A percentile compares a stretch with the other conserved stretches of the same genome.
phyloP scores from a whole-genome alignment of 1,140 invertebrate genomes.

The Ganaspis sp. region DNA sequence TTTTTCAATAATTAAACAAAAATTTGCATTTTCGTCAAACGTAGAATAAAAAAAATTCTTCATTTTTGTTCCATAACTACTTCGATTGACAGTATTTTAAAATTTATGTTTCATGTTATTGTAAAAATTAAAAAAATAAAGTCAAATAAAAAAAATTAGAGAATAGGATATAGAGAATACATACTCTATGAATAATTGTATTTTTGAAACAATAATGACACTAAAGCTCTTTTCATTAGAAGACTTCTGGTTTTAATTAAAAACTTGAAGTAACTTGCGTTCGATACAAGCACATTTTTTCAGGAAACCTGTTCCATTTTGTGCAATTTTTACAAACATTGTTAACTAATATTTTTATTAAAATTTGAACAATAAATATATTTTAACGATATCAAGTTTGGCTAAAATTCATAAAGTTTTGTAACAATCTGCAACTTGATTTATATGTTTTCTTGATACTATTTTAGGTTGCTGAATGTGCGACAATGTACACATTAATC shows the following conservation, averaged over 20 bases:
- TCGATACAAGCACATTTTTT: background rate
- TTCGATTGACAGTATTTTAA: too few species aligned
- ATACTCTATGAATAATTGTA: too few species aligned
- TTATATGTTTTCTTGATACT: background rate
- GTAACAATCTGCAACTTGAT: background rate
- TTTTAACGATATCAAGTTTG: background rate
- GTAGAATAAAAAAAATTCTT: too few species aligned
- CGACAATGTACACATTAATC: background rate
- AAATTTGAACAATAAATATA: background rate
- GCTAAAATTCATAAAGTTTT: background rate
- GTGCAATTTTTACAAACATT: background rate
- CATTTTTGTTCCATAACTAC: too few species aligned
- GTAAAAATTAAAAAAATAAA: too few species aligned
- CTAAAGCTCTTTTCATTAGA: background rate
- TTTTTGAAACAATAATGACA: too few species aligned
- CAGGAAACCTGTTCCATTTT: background rate
- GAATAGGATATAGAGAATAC: too few species aligned
- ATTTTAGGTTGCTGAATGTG: background rate
- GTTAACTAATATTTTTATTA: background rate
- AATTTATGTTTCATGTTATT: too few species aligned
- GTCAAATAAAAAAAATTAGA: too few species aligned
- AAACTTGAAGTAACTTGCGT: background rate
- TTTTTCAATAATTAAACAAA: too few species aligned
- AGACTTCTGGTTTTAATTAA: background rate
- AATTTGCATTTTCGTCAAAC: too few species aligned